These are phyloP conservation scores for Trichomalopsis sarcophagae DNA, from an alignment of 1,140 invertebrate genomes.

Conservation along the genomic window DNA sequence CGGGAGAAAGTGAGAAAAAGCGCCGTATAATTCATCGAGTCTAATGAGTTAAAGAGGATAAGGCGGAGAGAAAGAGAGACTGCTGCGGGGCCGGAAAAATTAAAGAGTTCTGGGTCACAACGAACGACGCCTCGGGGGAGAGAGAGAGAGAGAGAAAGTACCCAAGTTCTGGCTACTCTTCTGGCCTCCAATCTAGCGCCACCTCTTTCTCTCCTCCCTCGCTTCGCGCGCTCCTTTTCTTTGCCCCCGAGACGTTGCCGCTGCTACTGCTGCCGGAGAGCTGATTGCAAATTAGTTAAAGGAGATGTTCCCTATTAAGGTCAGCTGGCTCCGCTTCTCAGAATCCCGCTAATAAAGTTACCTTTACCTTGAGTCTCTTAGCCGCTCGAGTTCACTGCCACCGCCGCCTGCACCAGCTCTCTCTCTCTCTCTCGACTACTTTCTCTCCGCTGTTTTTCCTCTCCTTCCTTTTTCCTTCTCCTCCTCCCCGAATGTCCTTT, in stretches of 20 bases:
- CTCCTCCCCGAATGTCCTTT: constrained; percentile 40
- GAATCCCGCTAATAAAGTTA: constrained; percentile 54
- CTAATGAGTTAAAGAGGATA: constrained; percentile 74
- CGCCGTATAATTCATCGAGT: constrained; percentile 70
- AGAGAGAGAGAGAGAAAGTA: constrained; percentile 63
- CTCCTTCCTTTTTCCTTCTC: constrained; percentile 11
- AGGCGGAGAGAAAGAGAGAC: constrained; percentile 44
- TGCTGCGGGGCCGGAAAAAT: constrained; percentile 60
- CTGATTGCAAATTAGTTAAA: constrained; percentile 75
- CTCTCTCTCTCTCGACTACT: constrained; percentile 10
- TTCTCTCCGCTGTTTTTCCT: constrained; percentile 26
- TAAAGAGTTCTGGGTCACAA: constrained; percentile 72
- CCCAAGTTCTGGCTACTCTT: constrained; percentile 63
- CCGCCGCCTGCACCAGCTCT: background rate
- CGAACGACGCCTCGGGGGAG: constrained; percentile 57
- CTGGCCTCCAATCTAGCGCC: constrained; percentile 56
- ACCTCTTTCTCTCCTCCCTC: constrained; percentile 7
- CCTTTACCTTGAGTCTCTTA: constrained; percentile 51
- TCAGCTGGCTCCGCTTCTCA: constrained; percentile 56
- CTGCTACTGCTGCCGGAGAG: constrained; percentile 58
- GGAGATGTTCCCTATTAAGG: constrained; percentile 71
- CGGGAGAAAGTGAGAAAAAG: constrained; percentile 47
- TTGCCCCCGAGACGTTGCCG: constrained; percentile 58
- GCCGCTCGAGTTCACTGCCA: constrained; percentile 52
- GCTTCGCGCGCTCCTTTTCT: constrained; percentile 57